phyloP scores from a whole-genome alignment of 2,888 invertebrate species.

The Nomada ferruginata region DNA sequence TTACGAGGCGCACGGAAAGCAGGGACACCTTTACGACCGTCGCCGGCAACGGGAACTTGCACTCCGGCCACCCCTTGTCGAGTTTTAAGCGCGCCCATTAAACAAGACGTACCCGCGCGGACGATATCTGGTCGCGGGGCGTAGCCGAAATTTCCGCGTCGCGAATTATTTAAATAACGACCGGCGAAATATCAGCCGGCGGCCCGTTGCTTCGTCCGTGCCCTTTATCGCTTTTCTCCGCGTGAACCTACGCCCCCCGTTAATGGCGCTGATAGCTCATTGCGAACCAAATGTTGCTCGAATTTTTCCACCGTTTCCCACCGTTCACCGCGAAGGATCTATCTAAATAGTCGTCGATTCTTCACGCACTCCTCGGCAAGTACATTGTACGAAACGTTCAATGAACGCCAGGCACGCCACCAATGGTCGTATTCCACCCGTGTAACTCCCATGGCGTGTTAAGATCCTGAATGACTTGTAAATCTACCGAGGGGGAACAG shows the following conservation, averaged over 20 bases:
- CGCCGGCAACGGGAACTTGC: constrained; percentile 46
- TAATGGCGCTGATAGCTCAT: constrained; percentile 15
- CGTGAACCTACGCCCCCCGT: neutral
- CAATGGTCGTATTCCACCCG: neutral
- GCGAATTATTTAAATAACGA: constrained; percentile 55
- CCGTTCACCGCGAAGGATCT: neutral
- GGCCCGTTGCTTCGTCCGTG: constrained; percentile 22
- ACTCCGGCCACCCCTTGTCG: constrained; percentile 44
- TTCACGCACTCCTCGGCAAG: neutral
- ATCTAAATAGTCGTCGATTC: neutral
- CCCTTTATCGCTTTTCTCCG: neutral
- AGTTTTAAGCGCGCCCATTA: constrained; percentile 63
- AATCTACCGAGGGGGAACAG: neutral
- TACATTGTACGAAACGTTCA: constrained; percentile 1
- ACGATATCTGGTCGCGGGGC: constrained; percentile 24
- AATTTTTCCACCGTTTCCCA: neutral
- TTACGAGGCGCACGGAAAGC: constrained; percentile 61
- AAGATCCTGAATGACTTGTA: neutral
- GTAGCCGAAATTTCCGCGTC: constrained; percentile 45
- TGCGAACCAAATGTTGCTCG: neutral
- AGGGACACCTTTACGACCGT: constrained; percentile 61
- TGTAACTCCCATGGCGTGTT: neutral
- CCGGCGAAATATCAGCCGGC: constrained; percentile 38
- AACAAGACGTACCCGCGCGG: constrained; percentile 57
- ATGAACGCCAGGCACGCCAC: constrained; percentile 30